Evolutionary conservation across 1,140 invertebrate species (phyloP), one percentile per base, ranked within the genome.

Genomic region (Schlechtendalia chinensis): DNA sequence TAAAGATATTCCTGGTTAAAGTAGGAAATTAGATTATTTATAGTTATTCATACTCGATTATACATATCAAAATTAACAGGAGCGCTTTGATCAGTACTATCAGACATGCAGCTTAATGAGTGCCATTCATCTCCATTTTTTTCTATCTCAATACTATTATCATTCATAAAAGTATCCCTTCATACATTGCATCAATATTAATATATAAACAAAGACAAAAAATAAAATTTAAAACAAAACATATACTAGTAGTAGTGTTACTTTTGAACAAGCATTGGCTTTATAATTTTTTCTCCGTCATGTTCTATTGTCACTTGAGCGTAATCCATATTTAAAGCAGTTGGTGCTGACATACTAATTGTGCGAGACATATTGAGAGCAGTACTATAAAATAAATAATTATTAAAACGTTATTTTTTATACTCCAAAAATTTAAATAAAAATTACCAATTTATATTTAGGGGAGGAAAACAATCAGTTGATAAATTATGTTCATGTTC

Each of bases 21-120:
- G 45, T 39, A 72, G 3, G 56, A 32, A 24, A 50, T 14, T 61
- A 71, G 50, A 5, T 27, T 32, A 79, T 50, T 45, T 47, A 63
- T 22, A 61, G 16, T 67, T 87, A 88, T 85, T 53, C 29, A 54
- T 72, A 95, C 93, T 85, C 94, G 89, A 86, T 98, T 98, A 12
- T 93, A 94, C 89, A 96, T 92, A 85, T 96, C 94, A 85, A 96
- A 96, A 85, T 94, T 92, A 79, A 96, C 91, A 6, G 93, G 93
- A 45, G 92, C 93, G 85, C 92, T 94, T 84, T 95, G 93, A 83
- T 96, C 94, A 61, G 75, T 79, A 79, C 75, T 79, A 63, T 79
- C 75, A 24, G 75, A 79, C 58, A 79, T 79, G 22, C 75, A 79
- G 39, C 75, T 79, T 50, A 84, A 47, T 17, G 83, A 83, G 16